Percentiles rank a stretch among this genome's conserved stretches.
Conservation (phyloP, 2,888 invertebrate species). For the Julus scandinavius region DNA sequence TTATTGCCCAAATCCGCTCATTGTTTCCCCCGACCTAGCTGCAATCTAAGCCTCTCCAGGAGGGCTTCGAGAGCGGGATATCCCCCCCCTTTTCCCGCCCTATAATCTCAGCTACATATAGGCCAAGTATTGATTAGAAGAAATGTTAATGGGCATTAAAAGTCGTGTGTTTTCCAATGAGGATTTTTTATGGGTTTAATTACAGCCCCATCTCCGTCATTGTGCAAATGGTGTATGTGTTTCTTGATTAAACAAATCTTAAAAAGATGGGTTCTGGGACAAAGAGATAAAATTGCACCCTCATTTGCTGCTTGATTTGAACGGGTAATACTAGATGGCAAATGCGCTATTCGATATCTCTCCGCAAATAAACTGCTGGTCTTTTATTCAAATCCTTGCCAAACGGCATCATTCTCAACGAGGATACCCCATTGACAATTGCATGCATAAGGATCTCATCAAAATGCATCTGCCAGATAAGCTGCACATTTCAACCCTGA, state of each 20-base stretch:
- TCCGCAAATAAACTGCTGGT: slow-evolving; percentile 34
- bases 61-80: slow-evolving; percentile 22
- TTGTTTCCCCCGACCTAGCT: slow-evolving; percentile 22
- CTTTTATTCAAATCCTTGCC: slow-evolving; percentile 42
- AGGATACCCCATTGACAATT: slow-evolving; percentile 21
- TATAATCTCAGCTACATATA: slow-evolving; percentile 23
- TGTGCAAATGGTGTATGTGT: slow-evolving; percentile 42
- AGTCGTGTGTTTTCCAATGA: slow-evolving; percentile 29
- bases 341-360: slow-evolving; percentile 28
- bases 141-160: slow-evolving; percentile 42
- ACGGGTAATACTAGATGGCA: slow-evolving; percentile 29
- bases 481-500: not conserved
- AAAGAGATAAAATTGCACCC: slow-evolving; percentile 38
- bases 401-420: slow-evolving; percentile 1
- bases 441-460: slow-evolving; percentile 12
- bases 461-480: slow-evolving; percentile 12
- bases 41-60: slow-evolving; percentile 42
- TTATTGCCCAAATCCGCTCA: slow-evolving; percentile 37
- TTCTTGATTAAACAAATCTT: slow-evolving; percentile 39
- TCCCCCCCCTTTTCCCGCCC: not conserved
- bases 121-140: slow-evolving; percentile 39
- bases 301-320: slow-evolving; percentile 35
- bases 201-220: slow-evolving; percentile 16
- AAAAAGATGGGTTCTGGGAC: slow-evolving; percentile 42
- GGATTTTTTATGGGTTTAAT: slow-evolving; percentile 38